These are phyloP conservation scores for Monopis laevigella DNA, from an alignment of 2,888 invertebrate genomes.

Conservation along the genomic window DNA sequence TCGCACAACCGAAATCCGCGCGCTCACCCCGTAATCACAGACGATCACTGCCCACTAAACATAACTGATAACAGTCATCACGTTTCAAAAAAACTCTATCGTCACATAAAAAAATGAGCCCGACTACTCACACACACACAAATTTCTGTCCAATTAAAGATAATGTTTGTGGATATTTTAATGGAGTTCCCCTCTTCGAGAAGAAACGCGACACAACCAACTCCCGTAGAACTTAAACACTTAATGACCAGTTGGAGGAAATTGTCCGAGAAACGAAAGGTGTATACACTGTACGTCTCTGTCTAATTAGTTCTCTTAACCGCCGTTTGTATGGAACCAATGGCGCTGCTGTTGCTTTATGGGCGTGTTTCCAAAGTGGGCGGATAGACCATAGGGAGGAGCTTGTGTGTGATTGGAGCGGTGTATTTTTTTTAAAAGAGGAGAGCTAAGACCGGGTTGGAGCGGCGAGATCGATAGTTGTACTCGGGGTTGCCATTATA, in stretches of 20 bases:
- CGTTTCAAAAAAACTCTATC: conserved; percentile 52
- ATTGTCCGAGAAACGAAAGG: conserved; percentile 65
- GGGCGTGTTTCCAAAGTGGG: conserved; percentile 39
- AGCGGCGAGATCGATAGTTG: conserved; percentile 54
- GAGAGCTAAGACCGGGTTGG: conserved; percentile 55
- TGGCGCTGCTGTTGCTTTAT: conserved; percentile 39
- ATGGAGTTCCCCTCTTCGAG: conserved; percentile 58
- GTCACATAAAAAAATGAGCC: conserved; percentile 45
- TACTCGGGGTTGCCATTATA: conserved; percentile 59
- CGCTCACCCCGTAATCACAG: conserved; percentile 29
- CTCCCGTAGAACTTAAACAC: conserved; percentile 66
- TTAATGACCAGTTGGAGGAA: conserved; percentile 67
- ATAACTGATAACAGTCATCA: conserved; percentile 60
- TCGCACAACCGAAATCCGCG: neutral
- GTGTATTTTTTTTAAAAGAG: conserved; percentile 27
- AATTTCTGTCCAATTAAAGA: conserved; percentile 64
- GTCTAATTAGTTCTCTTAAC: conserved; percentile 44
- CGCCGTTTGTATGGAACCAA: conserved; percentile 45
- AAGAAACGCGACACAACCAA: conserved; percentile 66
- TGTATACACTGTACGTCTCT: conserved; percentile 46
- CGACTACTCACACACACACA: conserved; percentile 58
- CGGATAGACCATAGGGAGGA: conserved; percentile 37
- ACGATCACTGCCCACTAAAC: conserved; percentile 49
- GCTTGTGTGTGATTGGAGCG: conserved; percentile 36
- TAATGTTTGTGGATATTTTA: conserved; percentile 68